Evolutionary conservation across 1,140 invertebrate species (phyloP).

Genomic region (Sarcophaga bullata): DNA sequence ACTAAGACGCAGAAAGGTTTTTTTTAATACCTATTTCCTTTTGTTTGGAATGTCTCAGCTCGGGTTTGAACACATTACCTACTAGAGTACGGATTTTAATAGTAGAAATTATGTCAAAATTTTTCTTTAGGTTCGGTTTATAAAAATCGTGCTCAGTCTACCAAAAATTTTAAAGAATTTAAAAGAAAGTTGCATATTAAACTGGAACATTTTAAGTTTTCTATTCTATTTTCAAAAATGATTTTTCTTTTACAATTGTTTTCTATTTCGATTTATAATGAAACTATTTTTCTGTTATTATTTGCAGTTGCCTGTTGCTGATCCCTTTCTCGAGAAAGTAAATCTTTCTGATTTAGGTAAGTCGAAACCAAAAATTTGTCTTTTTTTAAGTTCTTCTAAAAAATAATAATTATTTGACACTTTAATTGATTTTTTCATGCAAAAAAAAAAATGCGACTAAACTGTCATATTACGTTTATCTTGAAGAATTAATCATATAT

Average conservation of each 20-base stretch:
- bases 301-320: conserved; percentile 86
- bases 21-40: no score
- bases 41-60: no score
- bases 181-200: no score
- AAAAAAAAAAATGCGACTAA: background rate
- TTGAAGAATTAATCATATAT: no score
- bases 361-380: conserved; percentile 63
- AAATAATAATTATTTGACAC: conserved; percentile 31
- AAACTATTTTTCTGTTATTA: conserved; percentile 11
- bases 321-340: conserved; percentile 89
- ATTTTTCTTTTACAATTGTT: background rate
- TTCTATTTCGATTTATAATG: background rate
- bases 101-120: no score
- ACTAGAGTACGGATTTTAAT: no score
- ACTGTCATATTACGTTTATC: background rate
- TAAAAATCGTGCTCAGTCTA: no score
- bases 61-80: no score
- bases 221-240: background rate
- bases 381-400: conserved; percentile 14
- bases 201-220: no score
- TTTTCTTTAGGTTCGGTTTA: no score
- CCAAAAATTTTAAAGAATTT: no score
- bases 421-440: background rate
- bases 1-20: no score
- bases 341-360: conserved; percentile 85